Evolutionary conservation across 2,113 vertebrate species (phyloP).

Genomic region (Athene noctua): DNA sequence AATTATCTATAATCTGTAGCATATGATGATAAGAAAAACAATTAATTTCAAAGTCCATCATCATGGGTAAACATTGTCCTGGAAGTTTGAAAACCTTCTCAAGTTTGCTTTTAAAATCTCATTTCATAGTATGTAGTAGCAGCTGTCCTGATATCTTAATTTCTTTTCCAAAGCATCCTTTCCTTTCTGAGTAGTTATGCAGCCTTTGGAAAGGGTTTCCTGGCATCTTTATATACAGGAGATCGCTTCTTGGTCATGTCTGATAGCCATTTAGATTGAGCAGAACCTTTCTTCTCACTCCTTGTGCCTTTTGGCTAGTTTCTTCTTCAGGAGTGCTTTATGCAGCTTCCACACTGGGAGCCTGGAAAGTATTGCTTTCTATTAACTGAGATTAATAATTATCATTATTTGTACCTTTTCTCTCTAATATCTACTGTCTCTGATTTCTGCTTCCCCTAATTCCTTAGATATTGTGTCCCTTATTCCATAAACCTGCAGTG

Average conservation of each 20-base stretch:
- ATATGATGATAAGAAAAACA: neutral
- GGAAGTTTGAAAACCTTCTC: neutral
- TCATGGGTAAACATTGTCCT: neutral
- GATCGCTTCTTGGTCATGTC: neutral
- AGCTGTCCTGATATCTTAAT: neutral
- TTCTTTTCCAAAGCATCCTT: neutral
- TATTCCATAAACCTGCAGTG: neutral
- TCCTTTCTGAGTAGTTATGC: neutral
- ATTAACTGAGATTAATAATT: neutral
- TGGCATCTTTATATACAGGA: neutral
- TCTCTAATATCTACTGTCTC: neutral
- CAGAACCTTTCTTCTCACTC: neutral
- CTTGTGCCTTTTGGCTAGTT: neutral
- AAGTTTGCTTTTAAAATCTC: neutral
- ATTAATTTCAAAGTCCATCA: neutral
- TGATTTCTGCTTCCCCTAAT: neutral
- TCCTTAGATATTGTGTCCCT: neutral
- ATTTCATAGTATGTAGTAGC: neutral
- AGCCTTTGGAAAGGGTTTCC: neutral
- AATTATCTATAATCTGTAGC: neutral
- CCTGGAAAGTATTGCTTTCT: neutral
- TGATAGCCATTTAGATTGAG: neutral
- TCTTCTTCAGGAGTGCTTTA: neutral
- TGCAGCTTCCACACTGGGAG: neutral
- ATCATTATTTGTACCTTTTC: neutral